Conservation (phyloP, 2,888 invertebrate species). For the Aphidoletes aphidimyza region DNA sequence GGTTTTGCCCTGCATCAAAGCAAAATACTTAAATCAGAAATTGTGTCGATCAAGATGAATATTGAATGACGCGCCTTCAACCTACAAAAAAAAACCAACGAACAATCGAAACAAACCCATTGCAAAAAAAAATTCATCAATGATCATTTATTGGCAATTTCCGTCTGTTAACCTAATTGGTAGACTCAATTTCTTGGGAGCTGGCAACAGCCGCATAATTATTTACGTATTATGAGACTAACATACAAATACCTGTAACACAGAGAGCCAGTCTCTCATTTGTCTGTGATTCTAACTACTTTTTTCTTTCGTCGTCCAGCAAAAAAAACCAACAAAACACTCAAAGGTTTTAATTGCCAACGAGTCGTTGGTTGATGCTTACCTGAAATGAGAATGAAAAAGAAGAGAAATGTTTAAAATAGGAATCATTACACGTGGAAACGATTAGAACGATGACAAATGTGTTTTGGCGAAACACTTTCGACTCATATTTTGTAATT, state of each 20-base stretch:
- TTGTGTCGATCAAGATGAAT: too few species aligned
- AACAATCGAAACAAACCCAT: neutral
- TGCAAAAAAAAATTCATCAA: neutral
- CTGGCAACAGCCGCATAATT: neutral
- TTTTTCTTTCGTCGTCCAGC: too few species aligned
- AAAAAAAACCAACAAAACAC: too few species aligned
- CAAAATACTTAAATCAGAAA: too few species aligned
- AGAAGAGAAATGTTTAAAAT: neutral
- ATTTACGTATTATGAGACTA: neutral
- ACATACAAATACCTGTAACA: neutral
- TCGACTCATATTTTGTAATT: neutral
- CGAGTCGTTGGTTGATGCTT: neutral
- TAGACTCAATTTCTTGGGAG: neutral
- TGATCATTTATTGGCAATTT: too few species aligned
- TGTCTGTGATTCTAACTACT: neutral
- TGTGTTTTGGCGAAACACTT: neutral
- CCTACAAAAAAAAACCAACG: too few species aligned
- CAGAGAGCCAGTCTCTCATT: neutral
- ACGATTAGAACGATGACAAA: neutral
- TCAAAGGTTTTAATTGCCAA: too few species aligned
- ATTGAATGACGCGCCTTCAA: too few species aligned
- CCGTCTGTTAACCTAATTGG: neutral
- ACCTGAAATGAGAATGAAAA: conserved; percentile 21
- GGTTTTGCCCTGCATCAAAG: neutral
- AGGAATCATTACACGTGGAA: neutral